Conservation (phyloP, 30 jellyfish, hydroid and myxozoan species). For the Turritopsis dohrnii region DNA sequence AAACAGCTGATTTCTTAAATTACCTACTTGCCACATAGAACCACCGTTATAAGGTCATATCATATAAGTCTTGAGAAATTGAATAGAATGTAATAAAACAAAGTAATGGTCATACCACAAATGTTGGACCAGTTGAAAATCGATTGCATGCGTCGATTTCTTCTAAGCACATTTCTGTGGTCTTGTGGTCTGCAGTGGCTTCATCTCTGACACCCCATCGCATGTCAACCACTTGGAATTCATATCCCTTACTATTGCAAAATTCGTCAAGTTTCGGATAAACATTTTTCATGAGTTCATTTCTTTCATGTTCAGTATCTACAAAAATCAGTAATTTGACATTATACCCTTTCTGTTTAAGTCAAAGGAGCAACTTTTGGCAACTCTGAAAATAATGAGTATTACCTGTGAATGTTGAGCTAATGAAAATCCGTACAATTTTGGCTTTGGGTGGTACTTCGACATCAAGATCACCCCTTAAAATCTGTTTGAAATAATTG, state of each 20-base stretch:
- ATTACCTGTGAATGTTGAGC: constrained; percentile 85
- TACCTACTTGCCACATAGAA: neutral
- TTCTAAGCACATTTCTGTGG: constrained; percentile 73
- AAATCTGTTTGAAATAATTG: neutral
- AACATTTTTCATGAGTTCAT: constrained; percentile 57
- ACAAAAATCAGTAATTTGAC: too few species aligned
- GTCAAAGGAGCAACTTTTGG: neutral
- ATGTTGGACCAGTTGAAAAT: constrained; percentile 79
- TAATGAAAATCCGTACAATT: constrained; percentile 61
- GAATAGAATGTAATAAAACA: too few species aligned
- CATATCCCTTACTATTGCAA: constrained; percentile 78
- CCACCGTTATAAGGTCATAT: neutral
- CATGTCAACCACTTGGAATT: constrained; percentile 91
- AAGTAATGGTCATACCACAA: constrained; percentile 49
- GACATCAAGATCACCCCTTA: constrained; percentile 41
- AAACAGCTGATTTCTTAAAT: neutral
- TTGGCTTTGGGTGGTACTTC: constrained; percentile 70
- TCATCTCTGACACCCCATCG: constrained; percentile 95
- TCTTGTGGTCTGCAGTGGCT: constrained; percentile 91
- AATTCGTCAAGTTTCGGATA: constrained; percentile 73
- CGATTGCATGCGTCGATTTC: constrained; percentile 64
- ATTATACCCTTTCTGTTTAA: neutral
- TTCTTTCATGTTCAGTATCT: constrained; percentile 73
- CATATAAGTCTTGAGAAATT: too few species aligned
- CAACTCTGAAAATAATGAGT: neutral